Conservation (phyloP, 1,140 invertebrate genomes). For the Scaptomyza hsui region DNA sequence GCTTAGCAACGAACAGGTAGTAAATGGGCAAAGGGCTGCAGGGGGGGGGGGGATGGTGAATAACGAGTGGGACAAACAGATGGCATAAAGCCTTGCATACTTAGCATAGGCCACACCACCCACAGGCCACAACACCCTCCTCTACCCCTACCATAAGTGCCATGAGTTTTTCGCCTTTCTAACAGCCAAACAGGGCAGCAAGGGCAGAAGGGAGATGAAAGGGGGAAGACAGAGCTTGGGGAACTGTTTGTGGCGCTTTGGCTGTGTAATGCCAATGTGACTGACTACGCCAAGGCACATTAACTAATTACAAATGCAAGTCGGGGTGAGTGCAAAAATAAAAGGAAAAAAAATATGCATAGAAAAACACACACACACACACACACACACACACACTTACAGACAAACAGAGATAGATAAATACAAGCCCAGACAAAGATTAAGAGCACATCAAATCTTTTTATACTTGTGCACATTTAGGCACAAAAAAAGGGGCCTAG, state of each 20-base stretch:
- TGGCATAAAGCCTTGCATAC: conserved; percentile 14
- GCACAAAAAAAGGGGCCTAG: not conserved
- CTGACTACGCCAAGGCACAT: conserved; percentile 57
- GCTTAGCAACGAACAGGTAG: not conserved
- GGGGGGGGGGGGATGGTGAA: not conserved
- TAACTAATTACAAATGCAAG: conserved; percentile 70
- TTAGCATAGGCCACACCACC: conserved; percentile 9
- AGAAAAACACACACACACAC: conserved; percentile 39
- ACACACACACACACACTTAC: no score
- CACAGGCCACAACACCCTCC: conserved; percentile 8
- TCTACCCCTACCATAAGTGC: not conserved
- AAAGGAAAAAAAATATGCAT: conserved; percentile 43
- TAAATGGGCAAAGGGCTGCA: not conserved
- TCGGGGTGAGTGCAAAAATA: conserved; percentile 4
- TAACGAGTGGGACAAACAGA: conserved; percentile 28
- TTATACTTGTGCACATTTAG: not conserved
- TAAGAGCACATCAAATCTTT: conserved; percentile 42
- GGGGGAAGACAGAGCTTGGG: not conserved
- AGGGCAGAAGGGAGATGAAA: no score
- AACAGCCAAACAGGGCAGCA: conserved; percentile 2
- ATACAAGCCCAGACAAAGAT: conserved; percentile 33
- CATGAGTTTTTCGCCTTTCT: conserved; percentile 5
- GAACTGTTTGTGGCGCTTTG: conserved; percentile 27
- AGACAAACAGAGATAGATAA: no score
- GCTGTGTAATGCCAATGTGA: conserved; percentile 38